Evolutionary conservation across 1,140 invertebrate species (phyloP).

Genomic region (Leptinotarsa undecemlineata): DNA sequence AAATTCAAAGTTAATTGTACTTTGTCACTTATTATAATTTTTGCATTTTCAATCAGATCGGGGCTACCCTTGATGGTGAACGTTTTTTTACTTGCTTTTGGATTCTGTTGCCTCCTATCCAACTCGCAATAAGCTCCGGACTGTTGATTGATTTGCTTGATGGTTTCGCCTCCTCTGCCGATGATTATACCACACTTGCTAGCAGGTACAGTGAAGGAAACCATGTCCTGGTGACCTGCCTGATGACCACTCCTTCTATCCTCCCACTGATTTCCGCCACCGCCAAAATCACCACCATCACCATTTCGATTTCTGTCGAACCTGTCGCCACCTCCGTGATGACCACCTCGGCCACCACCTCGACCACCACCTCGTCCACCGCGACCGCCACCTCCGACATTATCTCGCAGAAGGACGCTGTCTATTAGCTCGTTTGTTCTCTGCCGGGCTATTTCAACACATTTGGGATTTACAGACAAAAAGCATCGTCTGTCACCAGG

Average conservation of each 20-base stretch:
- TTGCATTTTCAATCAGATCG: constrained; percentile 93
- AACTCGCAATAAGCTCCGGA: constrained; percentile 91
- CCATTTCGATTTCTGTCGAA: constrained; percentile 56
- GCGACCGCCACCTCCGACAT: constrained; percentile 62
- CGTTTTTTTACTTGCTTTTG: constrained; percentile 81
- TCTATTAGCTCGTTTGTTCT: constrained; percentile 89
- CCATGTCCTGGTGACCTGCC: constrained; percentile 59
- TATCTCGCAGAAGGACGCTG: constrained; percentile 73
- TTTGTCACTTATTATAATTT: constrained; percentile 92
- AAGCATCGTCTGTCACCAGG: constrained; percentile 83
- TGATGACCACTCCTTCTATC: constrained; percentile 55
- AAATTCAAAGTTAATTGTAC: constrained; percentile 70
- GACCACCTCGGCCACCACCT: constrained; percentile 51
- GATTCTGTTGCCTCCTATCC: constrained; percentile 72
- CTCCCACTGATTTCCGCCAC: constrained; percentile 56
- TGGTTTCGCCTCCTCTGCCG: constrained; percentile 93
- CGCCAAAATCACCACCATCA: constrained; percentile 51
- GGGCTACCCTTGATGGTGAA: constrained; percentile 89
- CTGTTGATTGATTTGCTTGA: constrained; percentile 89
- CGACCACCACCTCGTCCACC: constrained; percentile 55
- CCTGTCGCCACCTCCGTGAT: constrained; percentile 53
- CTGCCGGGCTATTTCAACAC: constrained; percentile 83
- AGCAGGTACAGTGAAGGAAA: constrained; percentile 86
- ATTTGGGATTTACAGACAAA: constrained; percentile 82
- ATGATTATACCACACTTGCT: constrained; percentile 95